Evolutionary conservation across 2,888 invertebrate species (phyloP).

Genomic region (Dryococelus australis): DNA sequence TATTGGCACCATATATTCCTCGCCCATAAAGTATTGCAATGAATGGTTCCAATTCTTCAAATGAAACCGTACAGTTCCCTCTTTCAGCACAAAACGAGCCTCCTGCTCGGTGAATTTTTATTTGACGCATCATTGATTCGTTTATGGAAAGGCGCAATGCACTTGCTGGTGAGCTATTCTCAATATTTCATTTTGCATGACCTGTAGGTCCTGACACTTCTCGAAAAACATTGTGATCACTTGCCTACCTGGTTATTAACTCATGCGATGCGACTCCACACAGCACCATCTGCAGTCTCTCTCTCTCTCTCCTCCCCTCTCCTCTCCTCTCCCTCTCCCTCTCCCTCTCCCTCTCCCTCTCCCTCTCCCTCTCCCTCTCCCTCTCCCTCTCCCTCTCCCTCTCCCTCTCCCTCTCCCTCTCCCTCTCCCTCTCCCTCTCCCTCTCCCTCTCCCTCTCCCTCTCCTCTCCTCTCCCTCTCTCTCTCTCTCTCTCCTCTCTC

Average conservation of each 20-base stretch:
- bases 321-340: background rate
- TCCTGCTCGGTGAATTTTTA: background rate
- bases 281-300: background rate
- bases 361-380: constrained; percentile 22
- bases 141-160: background rate
- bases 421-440: background rate
- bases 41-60: too few relatives aligned
- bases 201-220: too few relatives aligned
- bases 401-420: background rate
- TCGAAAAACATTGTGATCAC: too few relatives aligned
- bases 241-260: too few relatives aligned
- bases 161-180: too few relatives aligned
- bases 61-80: too few relatives aligned
- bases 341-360: constrained; percentile 21
- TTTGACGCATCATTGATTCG: background rate
- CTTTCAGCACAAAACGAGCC: background rate
- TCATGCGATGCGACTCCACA: too few relatives aligned
- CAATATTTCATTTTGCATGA: too few relatives aligned
- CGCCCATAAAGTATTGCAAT: too few relatives aligned
- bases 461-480: background rate
- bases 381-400: background rate
- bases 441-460: background rate
- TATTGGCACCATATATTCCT: too few relatives aligned
- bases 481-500: background rate
- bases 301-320: background rate